Evolutionary conservation across 2,113 vertebrate genomes (phyloP).

Genomic region (Chrysemys picta): DNA sequence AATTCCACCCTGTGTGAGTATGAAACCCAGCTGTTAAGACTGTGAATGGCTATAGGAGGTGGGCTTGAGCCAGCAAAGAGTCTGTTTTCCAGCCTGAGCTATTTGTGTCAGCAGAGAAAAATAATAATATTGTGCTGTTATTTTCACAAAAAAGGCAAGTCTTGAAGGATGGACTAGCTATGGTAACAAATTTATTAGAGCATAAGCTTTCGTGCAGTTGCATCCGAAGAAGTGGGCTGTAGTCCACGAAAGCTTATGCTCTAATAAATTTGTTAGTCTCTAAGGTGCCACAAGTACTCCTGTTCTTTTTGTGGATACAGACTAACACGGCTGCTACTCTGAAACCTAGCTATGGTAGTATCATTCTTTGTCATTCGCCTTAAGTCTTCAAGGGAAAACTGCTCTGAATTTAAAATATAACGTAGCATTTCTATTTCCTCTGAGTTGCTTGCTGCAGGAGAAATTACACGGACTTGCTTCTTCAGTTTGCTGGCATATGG

Average conservation of each 20-base stretch:
- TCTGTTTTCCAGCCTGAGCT: not conserved
- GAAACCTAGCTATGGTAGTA: not conserved
- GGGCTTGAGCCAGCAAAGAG: not conserved
- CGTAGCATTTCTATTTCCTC: constrained; percentile 36
- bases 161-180: not conserved
- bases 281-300: no score
- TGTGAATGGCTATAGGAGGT: not conserved
- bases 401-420: constrained; percentile 35
- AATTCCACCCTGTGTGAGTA: fast-evolving
- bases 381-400: constrained; percentile 18
- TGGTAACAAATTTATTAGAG: no score
- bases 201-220: no score
- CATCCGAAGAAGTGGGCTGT: no score
- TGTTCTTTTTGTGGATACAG: no score
- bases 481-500: constrained; percentile 58
- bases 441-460: constrained; percentile 47
- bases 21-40: not conserved
- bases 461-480: constrained; percentile 56
- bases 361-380: constrained; percentile 16
- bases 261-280: no score
- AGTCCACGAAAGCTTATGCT: no score
- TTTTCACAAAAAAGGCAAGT: not conserved
- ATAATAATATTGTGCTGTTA: not conserved
- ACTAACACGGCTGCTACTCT: no score
- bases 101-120: not conserved